Base-by-base conservation (phyloP, 1,140 invertebrate genomes). In the Cotesia chilonis region DNA sequence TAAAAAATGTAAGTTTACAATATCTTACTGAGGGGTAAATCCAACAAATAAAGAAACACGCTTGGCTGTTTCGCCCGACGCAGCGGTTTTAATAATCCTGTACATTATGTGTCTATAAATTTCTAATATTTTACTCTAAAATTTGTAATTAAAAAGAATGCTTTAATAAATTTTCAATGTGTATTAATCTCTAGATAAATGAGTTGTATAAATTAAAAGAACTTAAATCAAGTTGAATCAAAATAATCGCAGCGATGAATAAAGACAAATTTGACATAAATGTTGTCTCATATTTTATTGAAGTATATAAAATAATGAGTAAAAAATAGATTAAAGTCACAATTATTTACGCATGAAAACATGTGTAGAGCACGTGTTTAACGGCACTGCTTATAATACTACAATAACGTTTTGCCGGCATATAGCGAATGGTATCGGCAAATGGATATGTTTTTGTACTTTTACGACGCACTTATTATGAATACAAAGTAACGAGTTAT, bases 391-490 rank as follows among this genome's bases (percentile, higher is more conserved):
- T 69, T 68, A 60, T 70, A 70, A 55, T 71, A 75, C 64, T 72
- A 63, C 67, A 69, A 72, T 57, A 47, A 28, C 28, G 28, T 28
- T 63, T 71, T 55, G 69, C 37, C 60, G 47, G 59, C 47, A 55
- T 64, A 71, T 47, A 47, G 63, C 63, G 63, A 71, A 71, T 71
- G 60, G 76, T 82, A 82, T 83, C 81, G 81, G 82, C 78, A 79
- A 82, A 80, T 83, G 80, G 82, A 83, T 82, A 47, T 47, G 76
- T 80, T 82, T 83, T 79, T 77, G 78, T 77, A 75, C 76, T 76
- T 81, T 82, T 81, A 82, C 74, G 80, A 78, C 78, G 75, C 75
- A 73, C 80, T 81, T 75, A 81, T 81, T 81, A 80, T 79, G 76
- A 75, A 76, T 74, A 78, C 80, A 81, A 79, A 80, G 74, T 76